A percentile compares a stretch with the other conserved stretches of the same genome.
phyloP scores from a whole-genome alignment of 1,140 invertebrate species.

The Aporrectodea caliginosa region DNA sequence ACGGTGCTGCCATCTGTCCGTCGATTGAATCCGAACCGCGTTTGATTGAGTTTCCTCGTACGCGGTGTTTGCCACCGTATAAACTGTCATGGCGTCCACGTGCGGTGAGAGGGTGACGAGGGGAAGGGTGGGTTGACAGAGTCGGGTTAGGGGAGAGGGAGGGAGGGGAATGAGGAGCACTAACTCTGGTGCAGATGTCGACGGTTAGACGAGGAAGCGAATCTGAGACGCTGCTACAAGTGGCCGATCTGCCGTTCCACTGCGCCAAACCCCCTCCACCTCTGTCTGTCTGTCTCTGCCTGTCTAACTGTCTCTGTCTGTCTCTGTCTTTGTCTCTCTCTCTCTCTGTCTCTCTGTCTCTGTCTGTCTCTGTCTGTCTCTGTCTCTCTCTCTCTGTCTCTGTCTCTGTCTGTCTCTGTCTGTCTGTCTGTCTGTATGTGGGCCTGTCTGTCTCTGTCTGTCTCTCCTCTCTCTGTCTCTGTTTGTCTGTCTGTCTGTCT shows the following conservation, averaged over 20 bases:
- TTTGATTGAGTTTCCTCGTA: neutral
- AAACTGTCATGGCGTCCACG: neutral
- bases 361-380: too few relatives aligned
- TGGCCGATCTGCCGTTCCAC: too few relatives aligned
- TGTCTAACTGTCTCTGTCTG: neutral
- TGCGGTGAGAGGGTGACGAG: neutral
- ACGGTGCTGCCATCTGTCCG: neutral
- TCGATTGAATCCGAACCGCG: neutral
- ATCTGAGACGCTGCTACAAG: too few relatives aligned
- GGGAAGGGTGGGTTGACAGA: neutral
- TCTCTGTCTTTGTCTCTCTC: neutral
- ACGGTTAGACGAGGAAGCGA: too few relatives aligned
- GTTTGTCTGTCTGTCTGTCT: too few relatives aligned
- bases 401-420: too few relatives aligned
- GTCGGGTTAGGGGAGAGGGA: neutral
- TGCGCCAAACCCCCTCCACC: neutral
- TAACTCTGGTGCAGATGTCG: too few relatives aligned
- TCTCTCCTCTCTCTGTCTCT: too few relatives aligned
- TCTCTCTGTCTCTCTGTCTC: too few relatives aligned
- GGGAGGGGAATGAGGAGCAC: neutral
- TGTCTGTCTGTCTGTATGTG: too few relatives aligned
- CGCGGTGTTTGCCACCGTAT: neutral
- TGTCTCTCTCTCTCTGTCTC: too few relatives aligned
- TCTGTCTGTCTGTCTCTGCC: neutral
- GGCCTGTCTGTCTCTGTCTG: too few relatives aligned